Percentiles rank a stretch among this genome's conserved stretches.
Conservation (phyloP, 2,888 invertebrate species). For the Linnaemya vulpina region DNA sequence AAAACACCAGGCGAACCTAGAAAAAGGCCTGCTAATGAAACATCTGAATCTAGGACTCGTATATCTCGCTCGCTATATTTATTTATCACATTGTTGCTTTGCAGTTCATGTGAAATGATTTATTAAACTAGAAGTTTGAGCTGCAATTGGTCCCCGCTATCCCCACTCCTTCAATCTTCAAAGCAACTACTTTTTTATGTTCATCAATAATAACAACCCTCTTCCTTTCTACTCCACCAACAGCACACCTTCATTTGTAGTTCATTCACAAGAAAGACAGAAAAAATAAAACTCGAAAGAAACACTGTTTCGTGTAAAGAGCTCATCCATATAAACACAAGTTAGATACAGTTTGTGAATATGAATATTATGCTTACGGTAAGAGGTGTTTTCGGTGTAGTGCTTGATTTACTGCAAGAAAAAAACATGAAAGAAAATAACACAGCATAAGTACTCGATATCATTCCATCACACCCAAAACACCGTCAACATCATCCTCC, state of each 20-base stretch:
- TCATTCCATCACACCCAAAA: slow-evolving; percentile 48
- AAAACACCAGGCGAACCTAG: too few species aligned
- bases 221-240: slow-evolving; percentile 37
- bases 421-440: background rate
- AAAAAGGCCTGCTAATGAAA: too few species aligned
- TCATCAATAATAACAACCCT: slow-evolving; percentile 30
- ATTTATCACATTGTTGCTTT: background rate
- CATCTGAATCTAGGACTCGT: too few species aligned
- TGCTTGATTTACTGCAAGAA: slow-evolving; percentile 12
- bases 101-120: slow-evolving; percentile 49
- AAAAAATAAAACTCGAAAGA: slow-evolving; percentile 38
- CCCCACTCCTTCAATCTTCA: slow-evolving; percentile 3
- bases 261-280: slow-evolving; percentile 61
- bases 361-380: slow-evolving; percentile 55
- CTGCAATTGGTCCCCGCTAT: slow-evolving; percentile 29
- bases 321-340: slow-evolving; percentile 58
- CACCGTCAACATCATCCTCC: slow-evolving; percentile 16
- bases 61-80: background rate
- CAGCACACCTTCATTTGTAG: slow-evolving; percentile 66
- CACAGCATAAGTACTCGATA: slow-evolving; percentile 49
- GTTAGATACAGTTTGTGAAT: slow-evolving; percentile 62
- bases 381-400: slow-evolving; percentile 11
- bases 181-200: background rate
- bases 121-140: slow-evolving; percentile 48
- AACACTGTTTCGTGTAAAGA: slow-evolving; percentile 62